These are phyloP conservation scores for Vireo altiloquus DNA, from an alignment of 2,113 vertebrate species.

Conservation along the genomic window DNA sequence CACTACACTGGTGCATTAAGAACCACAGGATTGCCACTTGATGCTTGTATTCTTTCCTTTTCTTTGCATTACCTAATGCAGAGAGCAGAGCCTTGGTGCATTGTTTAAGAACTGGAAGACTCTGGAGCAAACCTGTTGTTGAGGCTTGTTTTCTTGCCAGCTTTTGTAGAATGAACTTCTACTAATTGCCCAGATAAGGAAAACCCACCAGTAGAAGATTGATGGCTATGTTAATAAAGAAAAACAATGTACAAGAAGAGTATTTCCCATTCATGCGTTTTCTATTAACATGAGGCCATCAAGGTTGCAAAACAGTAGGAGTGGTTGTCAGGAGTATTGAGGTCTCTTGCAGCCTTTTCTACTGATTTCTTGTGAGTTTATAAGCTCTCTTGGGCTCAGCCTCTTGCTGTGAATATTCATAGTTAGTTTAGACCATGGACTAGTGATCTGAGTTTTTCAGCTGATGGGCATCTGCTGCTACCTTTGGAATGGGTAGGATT, in stretches of 20 bases:
- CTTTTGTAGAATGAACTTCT: background rate
- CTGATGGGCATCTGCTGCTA: background rate
- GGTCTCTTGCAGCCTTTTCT: background rate
- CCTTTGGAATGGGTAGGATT: background rate
- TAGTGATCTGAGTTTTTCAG: background rate
- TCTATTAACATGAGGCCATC: background rate
- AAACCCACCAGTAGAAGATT: slow-evolving; percentile 5
- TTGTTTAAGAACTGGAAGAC: slow-evolving; percentile 20
- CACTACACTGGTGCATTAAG: background rate
- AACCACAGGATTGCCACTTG: background rate
- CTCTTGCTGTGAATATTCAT: background rate
- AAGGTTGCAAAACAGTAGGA: background rate
- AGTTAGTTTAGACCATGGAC: background rate
- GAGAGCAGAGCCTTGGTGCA: background rate
- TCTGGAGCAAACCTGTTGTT: background rate
- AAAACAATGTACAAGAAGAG: background rate
- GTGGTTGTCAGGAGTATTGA: background rate
- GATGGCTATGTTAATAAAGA: slow-evolving; percentile 10
- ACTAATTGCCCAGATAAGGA: slow-evolving; percentile 8
- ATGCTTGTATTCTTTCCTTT: background rate
- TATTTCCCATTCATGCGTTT: background rate
- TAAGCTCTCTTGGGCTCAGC: background rate
- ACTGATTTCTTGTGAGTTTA: background rate
- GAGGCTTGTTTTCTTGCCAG: background rate
- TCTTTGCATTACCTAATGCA: background rate